Evolutionary conservation across 2,888 invertebrate species (phyloP).

Genomic region (Marronus borbonicus): DNA sequence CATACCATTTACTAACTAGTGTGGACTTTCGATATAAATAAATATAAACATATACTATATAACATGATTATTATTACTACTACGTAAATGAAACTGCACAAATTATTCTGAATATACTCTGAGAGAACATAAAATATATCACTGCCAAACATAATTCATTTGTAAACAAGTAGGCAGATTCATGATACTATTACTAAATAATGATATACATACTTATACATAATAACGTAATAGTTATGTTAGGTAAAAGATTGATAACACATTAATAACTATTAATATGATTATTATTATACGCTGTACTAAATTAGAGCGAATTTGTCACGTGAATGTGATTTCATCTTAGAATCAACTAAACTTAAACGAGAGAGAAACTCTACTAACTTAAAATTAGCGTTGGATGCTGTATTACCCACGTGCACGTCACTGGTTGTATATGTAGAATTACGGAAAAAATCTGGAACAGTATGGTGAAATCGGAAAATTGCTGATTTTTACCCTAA

Average conservation of each 20-base stretch:
- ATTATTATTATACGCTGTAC: constrained; percentile 6
- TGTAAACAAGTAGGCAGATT: constrained; percentile 66
- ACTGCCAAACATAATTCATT: constrained; percentile 65
- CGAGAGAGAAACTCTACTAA: neutral
- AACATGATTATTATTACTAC: constrained; percentile 11
- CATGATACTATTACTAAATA: constrained; percentile 54
- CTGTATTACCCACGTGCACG: neutral
- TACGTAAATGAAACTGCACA: constrained; percentile 61
- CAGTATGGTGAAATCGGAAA: no score
- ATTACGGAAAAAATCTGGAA: neutral
- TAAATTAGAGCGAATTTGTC: constrained; percentile 55
- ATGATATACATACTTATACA: constrained; percentile 14
- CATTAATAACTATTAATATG: constrained; percentile 47
- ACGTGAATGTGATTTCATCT: constrained; percentile 57
- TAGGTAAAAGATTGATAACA: constrained; percentile 50
- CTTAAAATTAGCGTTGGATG: neutral
- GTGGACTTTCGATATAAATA: constrained; percentile 18
- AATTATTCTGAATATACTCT: constrained; percentile 58
- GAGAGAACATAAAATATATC: constrained; percentile 61
- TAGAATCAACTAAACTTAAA: constrained; percentile 16
- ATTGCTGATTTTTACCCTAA: no score
- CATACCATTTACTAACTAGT: constrained; percentile 9
- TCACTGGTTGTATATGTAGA: neutral
- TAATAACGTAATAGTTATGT: constrained; percentile 47
- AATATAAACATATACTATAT: constrained; percentile 2